These are phyloP conservation scores for Nerophis ophidion DNA, from an alignment of 2,113 vertebrate genomes.

Conservation along the genomic window DNA sequence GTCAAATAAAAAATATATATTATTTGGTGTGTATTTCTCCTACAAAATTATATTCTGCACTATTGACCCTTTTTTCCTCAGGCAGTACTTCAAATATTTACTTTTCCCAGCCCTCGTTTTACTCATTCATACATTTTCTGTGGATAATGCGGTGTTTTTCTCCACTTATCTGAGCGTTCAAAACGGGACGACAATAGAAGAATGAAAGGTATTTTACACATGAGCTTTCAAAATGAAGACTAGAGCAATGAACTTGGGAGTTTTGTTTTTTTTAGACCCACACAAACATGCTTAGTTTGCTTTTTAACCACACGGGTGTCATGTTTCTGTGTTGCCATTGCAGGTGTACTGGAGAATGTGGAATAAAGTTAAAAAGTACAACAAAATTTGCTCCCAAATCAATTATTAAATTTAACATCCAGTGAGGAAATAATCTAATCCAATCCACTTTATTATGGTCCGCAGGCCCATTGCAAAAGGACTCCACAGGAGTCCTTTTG, in stretches of 20 bases:
- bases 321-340: constrained; percentile 7
- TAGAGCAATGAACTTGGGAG: not conserved
- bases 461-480: no score
- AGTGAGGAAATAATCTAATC: no score
- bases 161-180: not conserved
- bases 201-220: not conserved
- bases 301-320: constrained; percentile 21
- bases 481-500: no score
- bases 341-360: not conserved
- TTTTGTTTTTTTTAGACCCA: not conserved
- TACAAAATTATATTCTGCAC: not conserved
- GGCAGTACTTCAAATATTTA: constrained; percentile 2
- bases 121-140: not conserved
- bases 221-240: not conserved
- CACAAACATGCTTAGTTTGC: constrained; percentile 20
- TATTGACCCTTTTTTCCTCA: not conserved
- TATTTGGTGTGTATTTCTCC: not conserved
- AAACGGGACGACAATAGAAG: not conserved
- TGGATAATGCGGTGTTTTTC: not conserved
- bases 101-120: not conserved
- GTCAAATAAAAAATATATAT: constrained; percentile 2
- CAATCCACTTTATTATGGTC: no score
- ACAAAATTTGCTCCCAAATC: no score
- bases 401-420: no score
- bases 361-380: not conserved